These are phyloP conservation scores for Goniozus legneri DNA, from an alignment of 1,140 invertebrate genomes.

Conservation along the genomic window DNA sequence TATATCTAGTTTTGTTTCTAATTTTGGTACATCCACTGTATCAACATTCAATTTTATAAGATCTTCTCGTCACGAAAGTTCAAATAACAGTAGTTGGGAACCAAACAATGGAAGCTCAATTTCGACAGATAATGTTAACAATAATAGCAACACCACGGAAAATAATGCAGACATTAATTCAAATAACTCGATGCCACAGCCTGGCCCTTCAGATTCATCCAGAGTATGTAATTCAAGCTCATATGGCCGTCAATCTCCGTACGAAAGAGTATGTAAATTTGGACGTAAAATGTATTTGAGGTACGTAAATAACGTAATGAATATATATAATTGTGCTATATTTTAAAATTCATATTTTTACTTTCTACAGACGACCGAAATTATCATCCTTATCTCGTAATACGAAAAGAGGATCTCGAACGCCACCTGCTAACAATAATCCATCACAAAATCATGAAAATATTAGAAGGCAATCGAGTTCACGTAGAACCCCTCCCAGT, in stretches of 20 bases:
- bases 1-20: conserved; percentile 25
- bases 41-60: too few relatives aligned
- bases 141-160: too few relatives aligned
- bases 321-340: too few relatives aligned
- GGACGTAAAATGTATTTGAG: conserved; percentile 20
- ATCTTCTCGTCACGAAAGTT: too few relatives aligned
- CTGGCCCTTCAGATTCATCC: too few relatives aligned
- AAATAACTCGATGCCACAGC: too few relatives aligned
- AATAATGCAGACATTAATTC: too few relatives aligned
- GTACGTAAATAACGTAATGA: conserved; percentile 6
- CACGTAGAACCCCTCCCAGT: conserved; percentile 8
- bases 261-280: conserved; percentile 22
- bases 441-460: conserved; percentile 17
- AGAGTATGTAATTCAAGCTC: too few relatives aligned
- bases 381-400: conserved; percentile 12
- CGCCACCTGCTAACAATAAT: conserved; percentile 14
- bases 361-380: conserved; percentile 12
- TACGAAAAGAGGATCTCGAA: conserved; percentile 21
- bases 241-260: conserved; percentile 18
- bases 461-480: conserved; percentile 16
- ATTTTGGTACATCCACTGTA: too few relatives aligned
- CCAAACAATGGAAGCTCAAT: too few relatives aligned
- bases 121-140: too few relatives aligned
- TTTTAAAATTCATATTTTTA: conserved; percentile 2
- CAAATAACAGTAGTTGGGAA: too few relatives aligned